phyloP scores from a whole-genome alignment of 2,797 vertebrate species.

The Paratrypauchen microcephalus region DNA sequence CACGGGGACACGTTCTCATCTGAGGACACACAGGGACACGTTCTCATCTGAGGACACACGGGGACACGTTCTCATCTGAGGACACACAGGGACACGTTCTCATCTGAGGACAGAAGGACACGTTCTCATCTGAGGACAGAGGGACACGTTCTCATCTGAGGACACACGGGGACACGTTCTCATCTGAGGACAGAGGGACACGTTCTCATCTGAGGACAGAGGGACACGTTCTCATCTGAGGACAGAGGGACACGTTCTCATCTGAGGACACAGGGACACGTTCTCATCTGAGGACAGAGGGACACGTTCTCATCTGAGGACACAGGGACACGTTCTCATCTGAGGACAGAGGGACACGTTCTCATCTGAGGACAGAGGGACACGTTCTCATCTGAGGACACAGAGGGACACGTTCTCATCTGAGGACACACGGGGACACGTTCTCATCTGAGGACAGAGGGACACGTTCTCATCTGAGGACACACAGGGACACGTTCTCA shows the following conservation, averaged over 20 bases:
- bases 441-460: slow-evolving; percentile 77
- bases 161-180: slow-evolving; percentile 87
- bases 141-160: too few relatives aligned
- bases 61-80: slow-evolving; percentile 83
- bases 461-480: too few relatives aligned
- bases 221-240: slow-evolving; percentile 83
- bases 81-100: slow-evolving; percentile 83
- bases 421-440: slow-evolving; percentile 87
- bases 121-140: slow-evolving; percentile 77
- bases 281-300: slow-evolving; percentile 77
- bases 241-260: background rate
- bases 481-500: slow-evolving; percentile 86
- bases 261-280: slow-evolving; percentile 87
- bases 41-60: slow-evolving; percentile 85
- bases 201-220: too few relatives aligned
- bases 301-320: too few relatives aligned
- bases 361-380: too few relatives aligned
- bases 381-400: slow-evolving; percentile 79
- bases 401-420: too few relatives aligned
- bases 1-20: slow-evolving; percentile 87
- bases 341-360: slow-evolving; percentile 48
- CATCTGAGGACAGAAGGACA: slow-evolving; percentile 77
- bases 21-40: slow-evolving; percentile 81
- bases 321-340: slow-evolving; percentile 87
- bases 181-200: slow-evolving; percentile 69